These are phyloP conservation scores for Bothrops jararaca DNA, from an alignment of 2,113 vertebrate genomes.

Conservation along the genomic window DNA sequence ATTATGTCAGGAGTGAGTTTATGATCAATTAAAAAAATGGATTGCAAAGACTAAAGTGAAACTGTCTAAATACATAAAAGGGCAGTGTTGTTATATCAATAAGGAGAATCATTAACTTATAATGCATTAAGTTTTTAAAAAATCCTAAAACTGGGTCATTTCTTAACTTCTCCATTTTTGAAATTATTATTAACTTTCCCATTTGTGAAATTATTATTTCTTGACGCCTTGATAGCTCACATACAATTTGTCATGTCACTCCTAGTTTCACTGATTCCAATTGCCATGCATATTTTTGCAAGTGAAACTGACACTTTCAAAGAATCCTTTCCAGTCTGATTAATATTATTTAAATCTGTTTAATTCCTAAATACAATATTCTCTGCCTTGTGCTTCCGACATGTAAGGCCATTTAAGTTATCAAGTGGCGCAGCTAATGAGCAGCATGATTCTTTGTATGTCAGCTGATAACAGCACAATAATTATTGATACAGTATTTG, in stretches of 20 bases:
- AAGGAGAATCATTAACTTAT: not conserved
- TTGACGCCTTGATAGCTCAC: not conserved
- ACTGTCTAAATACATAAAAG: not conserved
- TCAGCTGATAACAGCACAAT: constrained; percentile 7
- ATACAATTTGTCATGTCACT: not conserved
- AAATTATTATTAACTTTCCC: not conserved
- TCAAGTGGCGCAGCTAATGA: constrained; percentile 18
- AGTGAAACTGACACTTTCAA: constrained; percentile 9
- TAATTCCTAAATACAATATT: constrained; percentile 14
- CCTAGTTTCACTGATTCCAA: constrained; percentile 2
- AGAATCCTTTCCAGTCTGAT: constrained; percentile 16
- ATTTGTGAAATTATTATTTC: not conserved
- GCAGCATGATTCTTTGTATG: constrained; percentile 16
- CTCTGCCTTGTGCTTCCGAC: constrained; percentile 9
- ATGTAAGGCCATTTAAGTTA: constrained; percentile 25
- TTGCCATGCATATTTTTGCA: constrained; percentile 18
- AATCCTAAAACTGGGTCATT: not conserved
- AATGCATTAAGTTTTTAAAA: not conserved
- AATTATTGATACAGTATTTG: not conserved
- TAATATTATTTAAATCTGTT: constrained; percentile 26
- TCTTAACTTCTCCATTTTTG: not conserved
- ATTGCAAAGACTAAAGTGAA: not conserved
- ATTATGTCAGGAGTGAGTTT: not conserved
- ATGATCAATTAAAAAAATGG: not conserved
- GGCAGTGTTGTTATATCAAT: not conserved